Base-by-base conservation (phyloP, 2,113 vertebrate species). In the Zosterops lateralis region DNA sequence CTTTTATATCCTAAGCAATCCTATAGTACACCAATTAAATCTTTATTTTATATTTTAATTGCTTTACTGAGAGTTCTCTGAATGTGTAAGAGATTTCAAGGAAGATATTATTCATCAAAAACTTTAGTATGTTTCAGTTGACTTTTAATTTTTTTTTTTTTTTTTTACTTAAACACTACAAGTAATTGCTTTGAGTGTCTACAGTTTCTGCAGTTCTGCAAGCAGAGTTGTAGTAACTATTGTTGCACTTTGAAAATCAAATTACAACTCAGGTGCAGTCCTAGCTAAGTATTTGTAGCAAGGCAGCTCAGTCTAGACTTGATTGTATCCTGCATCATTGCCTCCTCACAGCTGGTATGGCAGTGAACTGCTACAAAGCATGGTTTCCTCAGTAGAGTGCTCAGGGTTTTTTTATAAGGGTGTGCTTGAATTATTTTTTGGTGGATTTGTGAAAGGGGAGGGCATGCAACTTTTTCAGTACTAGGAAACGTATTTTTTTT, bases 221-320 rank as follows among this genome's bases (percentile, higher is more conserved):
- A 51, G n/a, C 19, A 51, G 26, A 72, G 15, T 56, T 64, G 36
- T 28, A 48, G 9, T 85, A 82, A 57, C 29, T 58, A 3, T 14
- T 91, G 84, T 50, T 87, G n/a, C 47, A 31, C 40, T 76, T 70
- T 22, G 58, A 73, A 79, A 93, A 80, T 61, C 22, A 70, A 61
- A 47, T 47, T 32, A 7, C 32, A 60, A 32, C 31, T 57, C 29
- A n/a, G 17, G 11, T 53, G 14, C 60, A 47, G 68, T 60, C 32
- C 8, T 31, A 48, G 51, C 6, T 80, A 40, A 67, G 51, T 11
- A 1, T 53, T 75, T 53, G 44, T 45, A 34, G 51, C 29, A 32
- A 54, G 68, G 40, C 45, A 65, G 21, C 34, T 71, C 20, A 25
- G 51, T 40, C 32, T 64, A 25, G 57, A 4, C 19, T 44, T 58